phyloP scores from a whole-genome alignment of 2,113 vertebrate genomes.

The Prunella fulvescens region DNA sequence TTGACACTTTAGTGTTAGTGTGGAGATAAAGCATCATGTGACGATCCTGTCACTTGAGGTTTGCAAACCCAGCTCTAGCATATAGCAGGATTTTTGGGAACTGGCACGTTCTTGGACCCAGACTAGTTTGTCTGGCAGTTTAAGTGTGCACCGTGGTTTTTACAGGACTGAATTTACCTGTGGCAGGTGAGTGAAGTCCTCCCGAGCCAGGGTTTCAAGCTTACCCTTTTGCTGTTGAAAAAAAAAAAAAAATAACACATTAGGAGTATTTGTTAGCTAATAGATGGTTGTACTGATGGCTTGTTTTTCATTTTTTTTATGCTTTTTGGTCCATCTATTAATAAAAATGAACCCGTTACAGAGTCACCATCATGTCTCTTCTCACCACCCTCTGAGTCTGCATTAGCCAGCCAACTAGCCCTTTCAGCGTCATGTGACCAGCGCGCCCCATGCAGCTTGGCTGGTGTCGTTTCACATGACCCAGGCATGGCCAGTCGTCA shows the following conservation, averaged over 20 bases:
- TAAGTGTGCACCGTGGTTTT: constrained; percentile 71
- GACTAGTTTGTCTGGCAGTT: constrained; percentile 63
- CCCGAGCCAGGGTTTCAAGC: constrained; percentile 68
- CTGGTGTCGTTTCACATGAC: constrained; percentile 99
- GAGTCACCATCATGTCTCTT: constrained; percentile 99
- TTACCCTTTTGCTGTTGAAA: constrained; percentile 72
- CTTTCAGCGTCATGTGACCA: constrained; percentile 99
- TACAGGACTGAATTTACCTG: constrained; percentile 75
- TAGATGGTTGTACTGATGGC: constrained; percentile 90
- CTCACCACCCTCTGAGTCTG: constrained; percentile 99
- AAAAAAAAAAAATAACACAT: constrained; percentile 56
- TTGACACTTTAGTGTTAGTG: constrained; percentile 35
- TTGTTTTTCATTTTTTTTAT: constrained; percentile 93
- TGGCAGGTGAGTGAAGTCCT: constrained; percentile 78
- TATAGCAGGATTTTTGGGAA: constrained; percentile 65
- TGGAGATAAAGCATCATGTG: constrained; percentile 37
- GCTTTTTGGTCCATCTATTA: constrained; percentile 98
- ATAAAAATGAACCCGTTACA: constrained; percentile 99
- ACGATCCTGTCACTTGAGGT: constrained; percentile 49
- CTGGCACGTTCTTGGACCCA: constrained; percentile 66
- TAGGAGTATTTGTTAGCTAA: constrained; percentile 82
- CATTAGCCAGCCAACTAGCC: constrained; percentile 99
- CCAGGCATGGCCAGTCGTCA: constrained; percentile 98
- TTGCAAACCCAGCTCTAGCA: constrained; percentile 64
- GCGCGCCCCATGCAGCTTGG: constrained; percentile 98